Evolutionary conservation across 1,140 invertebrate genomes (phyloP).

Genomic region (Aphidius gifuensis): DNA sequence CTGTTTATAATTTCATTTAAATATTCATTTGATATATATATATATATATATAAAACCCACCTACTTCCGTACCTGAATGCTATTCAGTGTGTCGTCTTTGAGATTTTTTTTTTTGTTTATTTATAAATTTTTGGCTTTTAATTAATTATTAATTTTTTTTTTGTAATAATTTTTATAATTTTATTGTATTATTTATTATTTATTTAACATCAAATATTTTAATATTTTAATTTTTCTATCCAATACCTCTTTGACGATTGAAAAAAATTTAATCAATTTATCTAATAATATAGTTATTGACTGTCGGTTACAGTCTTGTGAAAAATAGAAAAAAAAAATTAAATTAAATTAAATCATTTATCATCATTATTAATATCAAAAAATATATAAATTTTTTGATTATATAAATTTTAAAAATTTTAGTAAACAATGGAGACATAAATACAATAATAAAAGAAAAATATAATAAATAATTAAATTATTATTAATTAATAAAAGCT

Average conservation of each 20-base stretch:
- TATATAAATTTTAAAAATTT: background rate
- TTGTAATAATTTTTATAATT: constrained; percentile 6
- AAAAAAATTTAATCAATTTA: no score
- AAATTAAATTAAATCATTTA: background rate
- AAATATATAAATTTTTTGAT: background rate
- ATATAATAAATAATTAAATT: no score
- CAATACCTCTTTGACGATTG: background rate
- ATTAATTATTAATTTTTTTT: background rate
- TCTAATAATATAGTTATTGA: constrained; percentile 6
- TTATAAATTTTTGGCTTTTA: constrained; percentile 3
- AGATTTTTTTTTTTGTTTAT: constrained; percentile 20
- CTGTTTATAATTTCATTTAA: no score
- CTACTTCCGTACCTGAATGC: constrained; percentile 47
- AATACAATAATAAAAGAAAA: no score
- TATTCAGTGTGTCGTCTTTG: constrained; percentile 36
- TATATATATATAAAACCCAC: constrained; percentile 23
- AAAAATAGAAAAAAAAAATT: constrained; percentile 9
- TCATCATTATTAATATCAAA: background rate
- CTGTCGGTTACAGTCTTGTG: constrained; percentile 36
- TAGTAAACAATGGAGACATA: no score
- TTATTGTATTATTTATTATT: constrained; percentile 16
- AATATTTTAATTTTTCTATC: background rate
- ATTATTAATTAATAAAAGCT: no score
- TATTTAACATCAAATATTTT: background rate
- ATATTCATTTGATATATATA: no score